Evolutionary conservation across 30 jellyfish, hydroid and myxozoan genomes (phyloP).

Genomic region (Pseudorhiza aurosa): DNA sequence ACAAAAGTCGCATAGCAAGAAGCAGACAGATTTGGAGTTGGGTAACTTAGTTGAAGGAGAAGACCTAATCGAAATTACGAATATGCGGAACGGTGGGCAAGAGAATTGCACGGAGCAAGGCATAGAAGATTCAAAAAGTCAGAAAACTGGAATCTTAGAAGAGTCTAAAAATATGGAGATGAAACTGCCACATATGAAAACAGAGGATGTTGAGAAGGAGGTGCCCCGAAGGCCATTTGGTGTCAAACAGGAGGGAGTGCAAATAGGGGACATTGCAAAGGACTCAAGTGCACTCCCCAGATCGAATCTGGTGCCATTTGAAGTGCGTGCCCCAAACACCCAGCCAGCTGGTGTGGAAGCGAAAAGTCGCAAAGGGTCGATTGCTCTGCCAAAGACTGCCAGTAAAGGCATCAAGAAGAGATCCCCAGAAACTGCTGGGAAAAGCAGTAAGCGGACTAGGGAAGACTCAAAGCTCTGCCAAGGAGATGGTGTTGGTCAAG

Average conservation of each 20-base stretch:
- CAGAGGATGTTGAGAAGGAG: not conserved
- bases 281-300: no score
- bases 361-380: not conserved
- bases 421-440: not conserved
- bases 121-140: no score
- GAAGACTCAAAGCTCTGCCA: not conserved
- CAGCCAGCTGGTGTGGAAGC: not conserved
- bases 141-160: no score
- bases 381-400: not conserved
- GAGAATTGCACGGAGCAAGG: not conserved
- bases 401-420: not conserved
- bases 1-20: not conserved
- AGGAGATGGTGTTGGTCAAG: not conserved
- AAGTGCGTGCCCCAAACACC: not conserved
- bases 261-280: not conserved
- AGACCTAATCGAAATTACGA: not conserved
- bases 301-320: slow-evolving; percentile 10
- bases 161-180: no score
- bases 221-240: not conserved
- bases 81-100: not conserved
- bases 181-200: not conserved
- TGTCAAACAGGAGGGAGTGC: not conserved
- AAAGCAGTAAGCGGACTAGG: not conserved
- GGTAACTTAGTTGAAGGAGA: not conserved
- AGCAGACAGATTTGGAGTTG: not conserved